Percentiles rank a stretch among this genome's conserved stretches.
These are phyloP conservation scores for Lophochroa leadbeateri DNA, from an alignment of 2,113 vertebrate species.

Conservation along the genomic window DNA sequence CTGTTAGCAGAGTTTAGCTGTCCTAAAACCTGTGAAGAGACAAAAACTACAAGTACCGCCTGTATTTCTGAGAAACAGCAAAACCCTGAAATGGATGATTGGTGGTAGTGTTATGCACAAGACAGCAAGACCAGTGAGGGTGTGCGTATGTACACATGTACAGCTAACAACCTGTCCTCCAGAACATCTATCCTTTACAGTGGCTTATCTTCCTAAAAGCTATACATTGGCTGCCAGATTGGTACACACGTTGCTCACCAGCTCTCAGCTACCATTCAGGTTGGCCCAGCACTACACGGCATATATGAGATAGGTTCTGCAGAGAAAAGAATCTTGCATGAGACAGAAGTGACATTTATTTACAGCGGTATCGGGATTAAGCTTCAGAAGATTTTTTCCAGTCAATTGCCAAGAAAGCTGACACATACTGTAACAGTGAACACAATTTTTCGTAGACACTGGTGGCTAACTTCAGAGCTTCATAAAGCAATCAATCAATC, in stretches of 20 bases:
- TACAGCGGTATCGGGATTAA: neutral
- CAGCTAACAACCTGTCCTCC: neutral
- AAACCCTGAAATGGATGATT: neutral
- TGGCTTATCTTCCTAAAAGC: neutral
- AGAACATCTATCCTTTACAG: neutral
- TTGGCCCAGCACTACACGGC: neutral
- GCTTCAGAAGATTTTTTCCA: neutral
- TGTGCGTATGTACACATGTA: accelerated
- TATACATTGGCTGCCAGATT: neutral
- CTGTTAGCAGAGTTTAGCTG: neutral
- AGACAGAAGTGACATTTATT: neutral
- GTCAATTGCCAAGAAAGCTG: neutral
- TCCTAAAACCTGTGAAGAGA: neutral
- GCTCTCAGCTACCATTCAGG: neutral
- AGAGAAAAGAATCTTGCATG: neutral
- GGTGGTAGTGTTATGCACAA: neutral
- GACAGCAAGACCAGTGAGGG: neutral
- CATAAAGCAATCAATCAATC: neutral
- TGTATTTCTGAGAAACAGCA: neutral
- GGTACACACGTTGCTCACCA: accelerated
- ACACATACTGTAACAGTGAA: neutral
- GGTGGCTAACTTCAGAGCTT: neutral
- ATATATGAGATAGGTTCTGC: neutral
- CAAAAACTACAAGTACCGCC: neutral
- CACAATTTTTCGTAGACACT: neutral